A percentile compares a stretch with the other conserved stretches of the same genome.
Conservation (phyloP, 1,140 invertebrate species). For the Pogonomyrmex barbatus region DNA sequence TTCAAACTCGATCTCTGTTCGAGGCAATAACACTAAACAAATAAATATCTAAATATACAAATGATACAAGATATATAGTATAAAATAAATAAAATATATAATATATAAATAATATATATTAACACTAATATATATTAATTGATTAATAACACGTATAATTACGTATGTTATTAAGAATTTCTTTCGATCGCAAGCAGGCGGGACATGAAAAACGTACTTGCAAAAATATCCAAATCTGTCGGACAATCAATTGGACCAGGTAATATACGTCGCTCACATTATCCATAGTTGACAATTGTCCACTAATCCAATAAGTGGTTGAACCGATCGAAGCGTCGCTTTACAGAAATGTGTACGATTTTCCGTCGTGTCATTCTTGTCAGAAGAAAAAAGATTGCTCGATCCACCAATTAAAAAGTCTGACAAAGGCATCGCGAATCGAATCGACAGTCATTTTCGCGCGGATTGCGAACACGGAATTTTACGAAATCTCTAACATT, state of each 20-base stretch:
- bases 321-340: not conserved
- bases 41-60: no score
- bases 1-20: not conserved
- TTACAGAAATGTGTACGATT: constrained; percentile 33
- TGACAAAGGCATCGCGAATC: constrained; percentile 41
- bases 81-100: no score
- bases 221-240: constrained; percentile 74
- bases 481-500: not conserved
- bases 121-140: no score
- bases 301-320: not conserved
- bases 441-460: constrained; percentile 47
- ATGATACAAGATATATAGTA: no score
- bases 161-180: not conserved
- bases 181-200: constrained; percentile 22
- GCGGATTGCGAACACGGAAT: not conserved
- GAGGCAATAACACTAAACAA: not conserved
- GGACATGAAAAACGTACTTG: constrained; percentile 69
- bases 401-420: constrained; percentile 23
- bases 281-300: constrained; percentile 68
- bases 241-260: constrained; percentile 69
- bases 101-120: no score
- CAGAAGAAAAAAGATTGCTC: not conserved
- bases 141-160: no score
- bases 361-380: constrained; percentile 30
- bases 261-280: constrained; percentile 72